Evolutionary conservation across 1,140 invertebrate genomes (phyloP).

Genomic region (Chymomyza costata): DNA sequence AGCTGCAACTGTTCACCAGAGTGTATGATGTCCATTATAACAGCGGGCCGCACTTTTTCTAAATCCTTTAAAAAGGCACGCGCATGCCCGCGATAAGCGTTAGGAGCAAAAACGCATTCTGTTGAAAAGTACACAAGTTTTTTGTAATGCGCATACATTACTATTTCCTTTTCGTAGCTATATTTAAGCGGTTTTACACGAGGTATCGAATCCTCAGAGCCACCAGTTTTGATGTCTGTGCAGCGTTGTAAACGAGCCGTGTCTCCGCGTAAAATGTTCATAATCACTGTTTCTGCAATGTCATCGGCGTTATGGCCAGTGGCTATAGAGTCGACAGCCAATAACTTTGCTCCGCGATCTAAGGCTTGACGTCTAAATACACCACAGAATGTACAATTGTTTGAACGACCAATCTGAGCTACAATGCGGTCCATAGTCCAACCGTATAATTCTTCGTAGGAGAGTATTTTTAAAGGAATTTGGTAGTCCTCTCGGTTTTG

Average conservation of each 20-base stretch:
- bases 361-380: conserved; percentile 97
- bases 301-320: conserved; percentile 99
- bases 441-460: conserved; percentile 98
- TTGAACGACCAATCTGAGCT: conserved; percentile 93
- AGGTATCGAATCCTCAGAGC: conserved; percentile 90
- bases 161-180: conserved; percentile 99
- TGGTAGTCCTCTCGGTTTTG: conserved; percentile 94
- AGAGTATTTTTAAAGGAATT: conserved; percentile 96
- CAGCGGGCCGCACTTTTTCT: conserved; percentile 93
- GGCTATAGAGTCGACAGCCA: conserved; percentile 94
- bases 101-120: conserved; percentile 98
- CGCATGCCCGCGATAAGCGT: conserved; percentile 97
- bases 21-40: conserved; percentile 98
- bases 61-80: conserved; percentile 95
- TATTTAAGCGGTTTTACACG: conserved; percentile 99
- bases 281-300: conserved; percentile 98
- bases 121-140: conserved; percentile 99
- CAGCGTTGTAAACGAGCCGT: conserved; percentile 94
- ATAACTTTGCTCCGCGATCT: conserved; percentile 91
- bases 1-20: conserved; percentile 93
- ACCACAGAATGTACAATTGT: conserved; percentile 99
- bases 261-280: conserved; percentile 98
- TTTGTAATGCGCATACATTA: conserved; percentile 99
- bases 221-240: conserved; percentile 90
- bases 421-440: conserved; percentile 99